Conservation (phyloP, 2,797 vertebrate species). For the Squalus acanthias region DNA sequence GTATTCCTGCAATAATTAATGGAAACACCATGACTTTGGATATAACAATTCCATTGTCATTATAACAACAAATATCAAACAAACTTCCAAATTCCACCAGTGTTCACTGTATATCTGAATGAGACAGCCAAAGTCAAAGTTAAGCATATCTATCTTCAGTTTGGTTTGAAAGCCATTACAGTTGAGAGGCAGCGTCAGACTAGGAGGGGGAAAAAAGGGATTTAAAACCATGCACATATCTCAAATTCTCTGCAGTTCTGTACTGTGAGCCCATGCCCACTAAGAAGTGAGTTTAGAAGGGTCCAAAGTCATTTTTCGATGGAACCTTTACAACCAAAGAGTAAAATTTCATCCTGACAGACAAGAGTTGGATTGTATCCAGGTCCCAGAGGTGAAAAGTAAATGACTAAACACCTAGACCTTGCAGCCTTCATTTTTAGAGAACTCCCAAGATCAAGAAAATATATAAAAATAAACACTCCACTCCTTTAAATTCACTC, state of each 20-base stretch:
- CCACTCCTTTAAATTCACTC: not conserved
- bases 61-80: not conserved
- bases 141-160: not conserved
- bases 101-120: not conserved
- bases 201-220: not conserved
- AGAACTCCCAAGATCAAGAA: not conserved
- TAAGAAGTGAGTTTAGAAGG: too few species aligned
- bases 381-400: not conserved
- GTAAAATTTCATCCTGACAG: not conserved
- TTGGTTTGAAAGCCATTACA: not conserved
- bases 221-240: not conserved
- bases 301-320: not conserved
- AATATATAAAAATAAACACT: not conserved
- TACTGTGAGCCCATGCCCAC: not conserved
- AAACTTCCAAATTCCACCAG: not conserved
- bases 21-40: not conserved
- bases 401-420: not conserved
- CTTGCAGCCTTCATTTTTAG: not conserved
- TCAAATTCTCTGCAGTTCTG: not conserved
- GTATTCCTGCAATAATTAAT: conserved; percentile 74
- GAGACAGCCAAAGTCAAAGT: not conserved
- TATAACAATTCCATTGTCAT: not conserved
- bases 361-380: not conserved
- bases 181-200: not conserved
- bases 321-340: not conserved